Percentiles rank a stretch among this genome's conserved stretches.
Evolutionary conservation across 2,888 invertebrate genomes (phyloP).

Genomic region (Corbicula japonica): DNA sequence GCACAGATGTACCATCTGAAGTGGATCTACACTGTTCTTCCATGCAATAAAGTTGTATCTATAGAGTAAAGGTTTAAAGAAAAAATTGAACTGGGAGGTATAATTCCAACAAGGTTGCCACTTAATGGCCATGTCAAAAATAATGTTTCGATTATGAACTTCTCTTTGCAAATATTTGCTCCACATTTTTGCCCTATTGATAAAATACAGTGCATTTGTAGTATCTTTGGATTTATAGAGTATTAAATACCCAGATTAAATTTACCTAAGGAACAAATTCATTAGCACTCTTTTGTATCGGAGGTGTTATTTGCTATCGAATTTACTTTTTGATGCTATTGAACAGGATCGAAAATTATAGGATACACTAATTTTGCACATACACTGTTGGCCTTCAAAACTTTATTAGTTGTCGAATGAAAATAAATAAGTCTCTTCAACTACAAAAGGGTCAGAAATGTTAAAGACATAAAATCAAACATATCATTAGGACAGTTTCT

Average conservation of each 20-base stretch:
- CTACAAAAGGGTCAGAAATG: not conserved
- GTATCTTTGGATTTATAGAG: constrained; percentile 8
- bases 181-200: constrained; percentile 16
- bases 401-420: constrained; percentile 14
- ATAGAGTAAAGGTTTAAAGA: not conserved
- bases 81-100: not conserved
- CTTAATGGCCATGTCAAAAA: not conserved
- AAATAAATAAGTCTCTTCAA: not conserved
- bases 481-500: constrained; percentile 17
- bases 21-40: no score
- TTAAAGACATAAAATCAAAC: constrained; percentile 15
- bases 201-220: not conserved
- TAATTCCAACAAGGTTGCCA: not conserved
- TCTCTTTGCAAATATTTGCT: constrained; percentile 15
- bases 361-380: constrained; percentile 1
- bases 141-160: constrained; percentile 15
- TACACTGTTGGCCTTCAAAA: constrained; percentile 3
- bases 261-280: constrained; percentile 23
- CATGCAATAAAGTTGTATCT: not conserved
- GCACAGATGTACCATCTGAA: no score
- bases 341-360: constrained; percentile 8
- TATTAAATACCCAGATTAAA: constrained; percentile 8
- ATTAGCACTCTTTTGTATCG: constrained; percentile 13
- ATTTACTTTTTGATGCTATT: constrained; percentile 12
- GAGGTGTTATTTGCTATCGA: constrained; percentile 26